Base-by-base conservation (phyloP, 2,113 vertebrate genomes). In the Alaudala cheleensis region DNA sequence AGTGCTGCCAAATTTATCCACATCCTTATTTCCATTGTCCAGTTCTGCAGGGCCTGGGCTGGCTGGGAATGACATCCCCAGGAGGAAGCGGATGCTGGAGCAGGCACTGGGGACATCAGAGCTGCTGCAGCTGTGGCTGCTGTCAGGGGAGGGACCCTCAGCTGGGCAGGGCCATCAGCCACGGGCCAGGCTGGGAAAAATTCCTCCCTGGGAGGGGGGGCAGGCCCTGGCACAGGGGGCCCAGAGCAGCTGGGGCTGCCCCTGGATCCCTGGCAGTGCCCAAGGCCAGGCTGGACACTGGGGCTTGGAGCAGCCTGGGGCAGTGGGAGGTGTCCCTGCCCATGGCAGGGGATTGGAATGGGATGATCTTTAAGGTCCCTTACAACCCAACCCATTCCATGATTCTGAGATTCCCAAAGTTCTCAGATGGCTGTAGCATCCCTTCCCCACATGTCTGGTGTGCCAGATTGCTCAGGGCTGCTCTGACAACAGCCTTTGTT, bases 351-450 rank as follows among this genome's bases (percentile, higher is more conserved):
- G 4, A 37, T 37, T 10, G 11, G 50, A 0, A 50, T 1, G 1
- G 0, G 28, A 21, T 60, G 50, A 0, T 4, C 5, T 60, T 20
- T 17, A 10, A n/a, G 19, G 0, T 14, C 15, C 23, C 7, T 39
- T 14, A 58, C 51, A 37, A 19, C 26, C 44, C 31, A 39, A 12
- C 12, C 14, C 58, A 20, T 14, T 20, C 33, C 51, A 14, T 4
- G 33, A 53, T 25, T 81, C n/a, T 22, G 28, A 3, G 31, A 33
- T 50, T 66, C 42, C 81, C 50, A 13, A 37, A 47, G 20, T 12
- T 67, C 19, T 53, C 47, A 28, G 60, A 13, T 28, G 37, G 14
- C 69, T 53, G 17, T 0, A 14, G 7, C 34, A 17, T 15, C 45
- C 10, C 40, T 65, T 53, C 40, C n/a, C 77, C 57, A 34, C 20